Percentiles rank a stretch among this genome's conserved stretches.
Evolutionary conservation across 2,888 invertebrate species (phyloP).

Genomic region (Spisula subtruncata): DNA sequence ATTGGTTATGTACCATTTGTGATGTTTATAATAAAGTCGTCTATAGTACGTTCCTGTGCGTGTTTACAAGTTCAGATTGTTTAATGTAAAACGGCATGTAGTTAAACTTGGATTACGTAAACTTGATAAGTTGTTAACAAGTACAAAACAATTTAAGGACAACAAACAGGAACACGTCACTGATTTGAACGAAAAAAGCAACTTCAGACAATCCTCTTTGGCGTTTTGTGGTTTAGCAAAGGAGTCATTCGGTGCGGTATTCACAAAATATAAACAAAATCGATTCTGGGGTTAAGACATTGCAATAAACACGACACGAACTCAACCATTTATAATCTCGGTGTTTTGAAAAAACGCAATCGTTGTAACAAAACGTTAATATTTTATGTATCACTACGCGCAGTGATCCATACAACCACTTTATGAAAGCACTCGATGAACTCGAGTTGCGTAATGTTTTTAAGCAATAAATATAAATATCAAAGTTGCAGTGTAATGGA

Average conservation of each 20-base stretch:
- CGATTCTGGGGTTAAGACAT: background rate
- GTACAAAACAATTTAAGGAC: slow-evolving; percentile 9
- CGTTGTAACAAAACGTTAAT: too few relatives aligned
- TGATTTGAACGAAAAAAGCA: background rate
- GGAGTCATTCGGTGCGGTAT: slow-evolving; percentile 9
- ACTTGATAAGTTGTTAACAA: background rate
- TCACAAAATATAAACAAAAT: background rate
- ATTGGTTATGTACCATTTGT: too few relatives aligned
- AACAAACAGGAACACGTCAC: background rate
- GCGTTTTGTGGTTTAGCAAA: background rate
- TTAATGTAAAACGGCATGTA: background rate
- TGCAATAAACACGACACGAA: background rate
- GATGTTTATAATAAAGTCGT: too few relatives aligned
- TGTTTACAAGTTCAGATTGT: background rate
- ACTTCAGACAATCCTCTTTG: background rate
- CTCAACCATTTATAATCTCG: background rate
- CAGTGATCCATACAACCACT: background rate
- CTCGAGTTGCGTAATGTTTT: slow-evolving; percentile 4
- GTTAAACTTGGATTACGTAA: background rate
- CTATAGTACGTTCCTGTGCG: background rate
- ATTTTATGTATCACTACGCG: background rate
- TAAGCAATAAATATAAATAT: background rate
- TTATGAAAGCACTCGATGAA: background rate
- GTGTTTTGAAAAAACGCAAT: background rate
- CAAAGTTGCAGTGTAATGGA: too few relatives aligned